Evolutionary conservation across 2,113 vertebrate species (phyloP).

Genomic region (Calyptomena viridis): DNA sequence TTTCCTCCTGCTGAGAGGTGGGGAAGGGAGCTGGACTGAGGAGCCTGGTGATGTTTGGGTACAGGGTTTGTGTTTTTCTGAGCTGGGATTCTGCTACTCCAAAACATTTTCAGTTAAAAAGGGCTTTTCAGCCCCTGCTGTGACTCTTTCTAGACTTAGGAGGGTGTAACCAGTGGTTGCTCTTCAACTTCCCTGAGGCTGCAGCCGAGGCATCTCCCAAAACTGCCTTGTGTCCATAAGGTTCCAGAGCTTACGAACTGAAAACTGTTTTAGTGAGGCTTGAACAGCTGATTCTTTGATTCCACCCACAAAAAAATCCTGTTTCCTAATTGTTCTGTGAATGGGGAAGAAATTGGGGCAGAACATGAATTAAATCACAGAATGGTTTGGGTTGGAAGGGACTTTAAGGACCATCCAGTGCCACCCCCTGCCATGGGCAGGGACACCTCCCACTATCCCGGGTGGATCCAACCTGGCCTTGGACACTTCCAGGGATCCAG

Average conservation of each 20-base stretch:
- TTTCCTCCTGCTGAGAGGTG: slow-evolving; percentile 6
- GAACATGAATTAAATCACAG: not conserved
- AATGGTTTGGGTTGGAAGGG: not conserved
- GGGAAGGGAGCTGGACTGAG: not conserved
- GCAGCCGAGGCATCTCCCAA: not conserved
- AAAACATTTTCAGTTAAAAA: not conserved
- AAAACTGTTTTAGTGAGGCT: not conserved
- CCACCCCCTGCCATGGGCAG: not conserved
- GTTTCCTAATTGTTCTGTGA: not conserved
- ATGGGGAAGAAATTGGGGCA: not conserved
- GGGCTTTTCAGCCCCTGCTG: not conserved
- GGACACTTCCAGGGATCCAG: not conserved
- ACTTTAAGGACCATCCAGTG: not conserved
- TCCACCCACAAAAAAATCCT: not conserved
- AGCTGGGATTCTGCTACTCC: not conserved
- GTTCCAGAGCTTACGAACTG: not conserved
- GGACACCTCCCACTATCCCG: not conserved
- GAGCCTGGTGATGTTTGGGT: not conserved
- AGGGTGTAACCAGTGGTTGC: not conserved
- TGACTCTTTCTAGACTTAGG: not conserved
- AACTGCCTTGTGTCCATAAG: not conserved
- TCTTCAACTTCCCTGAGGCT: not conserved
- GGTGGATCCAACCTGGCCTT: rapidly evolving
- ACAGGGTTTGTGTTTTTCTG: not conserved
- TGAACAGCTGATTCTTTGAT: not conserved